Percentiles rank a stretch among this genome's conserved stretches.
These are phyloP conservation scores for Tricholaema leucomelas DNA, from an alignment of 2,113 vertebrate species.

Conservation along the genomic window DNA sequence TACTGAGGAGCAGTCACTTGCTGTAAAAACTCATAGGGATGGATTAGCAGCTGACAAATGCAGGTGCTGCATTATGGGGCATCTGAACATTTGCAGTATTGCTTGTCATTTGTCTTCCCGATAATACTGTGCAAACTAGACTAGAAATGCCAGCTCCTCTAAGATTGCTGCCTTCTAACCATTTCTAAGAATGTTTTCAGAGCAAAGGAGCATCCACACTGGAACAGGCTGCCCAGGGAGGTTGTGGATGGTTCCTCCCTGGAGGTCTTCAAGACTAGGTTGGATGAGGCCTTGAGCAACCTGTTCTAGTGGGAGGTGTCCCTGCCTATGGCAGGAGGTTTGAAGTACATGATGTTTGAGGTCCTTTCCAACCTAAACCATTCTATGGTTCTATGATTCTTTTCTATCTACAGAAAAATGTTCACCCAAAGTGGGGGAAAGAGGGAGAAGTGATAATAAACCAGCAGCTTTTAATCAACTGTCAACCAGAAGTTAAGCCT, in stretches of 20 bases:
- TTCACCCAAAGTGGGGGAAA: not conserved
- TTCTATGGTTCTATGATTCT: not conserved
- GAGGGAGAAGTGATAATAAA: not conserved
- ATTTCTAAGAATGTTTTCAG: not conserved
- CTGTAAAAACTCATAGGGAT: not conserved
- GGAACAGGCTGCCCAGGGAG: no score
- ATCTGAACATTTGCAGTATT: not conserved
- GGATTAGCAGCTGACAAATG: constrained; percentile 15
- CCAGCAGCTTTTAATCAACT: not conserved
- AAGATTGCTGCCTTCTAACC: not conserved
- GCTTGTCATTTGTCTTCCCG: not conserved
- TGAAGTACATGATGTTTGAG: no score
- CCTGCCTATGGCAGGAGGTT: no score
- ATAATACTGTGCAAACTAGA: not conserved
- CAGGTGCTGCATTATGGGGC: not conserved
- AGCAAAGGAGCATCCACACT: not conserved
- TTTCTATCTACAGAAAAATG: not conserved
- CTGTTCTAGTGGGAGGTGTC: no score
- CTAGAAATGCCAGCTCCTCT: not conserved
- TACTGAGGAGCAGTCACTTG: not conserved
- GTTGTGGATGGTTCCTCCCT: no score
- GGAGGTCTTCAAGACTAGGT: no score
- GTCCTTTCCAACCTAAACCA: no score
- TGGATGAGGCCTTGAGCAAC: no score
- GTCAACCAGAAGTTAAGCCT: not conserved